Evolutionary conservation across 1,140 invertebrate species (phyloP), one percentile per base, ranked within the genome.

Genomic region (Bradysia coprophila): DNA sequence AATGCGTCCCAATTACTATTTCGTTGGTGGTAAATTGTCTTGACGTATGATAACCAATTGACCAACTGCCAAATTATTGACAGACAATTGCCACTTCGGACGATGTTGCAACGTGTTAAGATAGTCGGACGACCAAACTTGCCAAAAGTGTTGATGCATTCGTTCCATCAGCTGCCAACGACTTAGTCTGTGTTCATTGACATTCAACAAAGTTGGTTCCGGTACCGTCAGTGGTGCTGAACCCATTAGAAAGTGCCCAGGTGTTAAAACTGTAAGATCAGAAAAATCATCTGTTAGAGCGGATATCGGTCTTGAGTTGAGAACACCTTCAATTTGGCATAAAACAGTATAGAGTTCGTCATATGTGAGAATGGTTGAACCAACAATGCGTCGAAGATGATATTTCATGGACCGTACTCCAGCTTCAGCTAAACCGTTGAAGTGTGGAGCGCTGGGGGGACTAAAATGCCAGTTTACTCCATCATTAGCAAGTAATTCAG

Each of bases 401-500:
- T 48, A 49, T 53, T 59, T 49, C 31, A 51, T 32, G 11, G 46
- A 52, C 41, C 57, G 53, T 13, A 64, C 50, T 15, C 46, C 46
- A 20, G 48, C 42, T 42, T 64, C 59, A 53, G 55, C 63, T 13
- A 55, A 43, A 18, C 59, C 59, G 23, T 57, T 55, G 39, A 55
- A 52, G 44, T 62, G 53, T 2, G 55, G 51, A 18, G 45, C 45
- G 21, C 24, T 21, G 9, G 45, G 42, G 13, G 41, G 45, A 21
- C 21, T 40, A 9, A 43, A 46, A 24, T 43, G 41, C 46, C 50
- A 41, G 43, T 33, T 8, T 51, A 47, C 22, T 48, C 46, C 23
- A 43, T 51, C 42, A 4, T 38, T 38, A 34, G 39, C 37, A 22
- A 22, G 15, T 32, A n/a, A n/a, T n/a, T n/a, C 34, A 21, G 21